Conservation (phyloP, 2,797 vertebrate species). For the Chelon auratus region DNA sequence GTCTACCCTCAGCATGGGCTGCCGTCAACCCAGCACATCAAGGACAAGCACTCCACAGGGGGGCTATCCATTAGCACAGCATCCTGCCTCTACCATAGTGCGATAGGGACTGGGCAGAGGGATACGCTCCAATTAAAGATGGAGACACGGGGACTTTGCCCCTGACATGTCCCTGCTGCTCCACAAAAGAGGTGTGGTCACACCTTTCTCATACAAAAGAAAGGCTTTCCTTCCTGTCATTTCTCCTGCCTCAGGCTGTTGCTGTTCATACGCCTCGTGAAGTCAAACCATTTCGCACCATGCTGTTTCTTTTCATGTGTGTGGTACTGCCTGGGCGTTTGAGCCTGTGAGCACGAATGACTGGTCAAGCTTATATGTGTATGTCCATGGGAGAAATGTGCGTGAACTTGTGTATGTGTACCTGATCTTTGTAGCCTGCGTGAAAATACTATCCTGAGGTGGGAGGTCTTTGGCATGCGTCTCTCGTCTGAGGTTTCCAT, state of each 20-base stretch:
- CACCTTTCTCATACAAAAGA: conserved; percentile 54
- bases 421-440: conserved; percentile 35
- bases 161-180: conserved; percentile 72
- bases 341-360: conserved; percentile 37
- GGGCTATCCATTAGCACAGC: conserved; percentile 74
- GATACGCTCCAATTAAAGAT: conserved; percentile 78
- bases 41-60: conserved; percentile 73
- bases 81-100: conserved; percentile 62
- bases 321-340: conserved; percentile 33
- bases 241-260: conserved; percentile 52
- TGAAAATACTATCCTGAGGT: conserved; percentile 42
- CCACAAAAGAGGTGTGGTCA: conserved; percentile 59
- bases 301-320: conserved; percentile 60
- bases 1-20: conserved; percentile 70
- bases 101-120: conserved; percentile 64
- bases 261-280: conserved; percentile 65
- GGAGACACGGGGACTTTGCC: conserved; percentile 73
- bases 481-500: conserved; percentile 60
- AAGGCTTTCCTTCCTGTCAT: conserved; percentile 47
- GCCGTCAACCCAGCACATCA: conserved; percentile 67
- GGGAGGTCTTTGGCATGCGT: conserved; percentile 69
- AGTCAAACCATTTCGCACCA: conserved; percentile 67
- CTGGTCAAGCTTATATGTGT: conserved; percentile 44
- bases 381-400: conserved; percentile 19
- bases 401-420: conserved; percentile 25